Evolutionary conservation across 2,888 invertebrate genomes (phyloP).

Genomic region (Stenichneumon culpator): DNA sequence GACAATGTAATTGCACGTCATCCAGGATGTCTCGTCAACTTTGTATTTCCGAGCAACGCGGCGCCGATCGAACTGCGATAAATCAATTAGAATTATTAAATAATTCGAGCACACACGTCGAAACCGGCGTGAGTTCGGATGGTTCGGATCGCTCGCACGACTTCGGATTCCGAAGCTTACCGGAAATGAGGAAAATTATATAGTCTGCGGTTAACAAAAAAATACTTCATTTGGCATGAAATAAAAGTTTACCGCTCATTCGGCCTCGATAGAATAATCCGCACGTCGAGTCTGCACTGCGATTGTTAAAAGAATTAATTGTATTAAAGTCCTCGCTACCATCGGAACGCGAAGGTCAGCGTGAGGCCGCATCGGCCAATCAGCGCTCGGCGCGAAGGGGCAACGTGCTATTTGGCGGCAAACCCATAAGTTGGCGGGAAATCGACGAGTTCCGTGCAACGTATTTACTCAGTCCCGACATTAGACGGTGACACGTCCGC

Average conservation of each 20-base stretch:
- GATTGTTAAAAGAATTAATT: not conserved
- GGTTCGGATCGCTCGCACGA: not conserved
- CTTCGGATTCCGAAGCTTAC: not conserved
- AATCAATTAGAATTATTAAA: not conserved
- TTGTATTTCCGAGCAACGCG: not conserved
- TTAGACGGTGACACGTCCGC: not conserved
- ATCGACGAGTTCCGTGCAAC: not conserved
- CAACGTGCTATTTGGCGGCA: constrained; percentile 4
- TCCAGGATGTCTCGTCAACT: not conserved
- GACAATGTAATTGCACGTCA: not conserved
- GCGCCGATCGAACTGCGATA: not conserved
- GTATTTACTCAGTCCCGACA: not conserved
- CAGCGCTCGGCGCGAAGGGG: not conserved
- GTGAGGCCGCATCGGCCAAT: not conserved
- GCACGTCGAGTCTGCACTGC: not conserved
- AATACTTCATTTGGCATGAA: not conserved
- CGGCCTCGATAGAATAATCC: too few species aligned
- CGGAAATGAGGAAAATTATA: not conserved
- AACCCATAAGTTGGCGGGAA: constrained; percentile 27
- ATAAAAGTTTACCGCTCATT: not conserved
- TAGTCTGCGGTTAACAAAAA: not conserved
- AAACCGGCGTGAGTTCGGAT: not conserved
- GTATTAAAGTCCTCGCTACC: not conserved
- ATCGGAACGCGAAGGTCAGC: too few species aligned
- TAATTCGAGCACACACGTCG: not conserved